A percentile compares a stretch with the other conserved stretches of the same genome.
Evolutionary conservation across 2,888 invertebrate species (phyloP).

Genomic region (Mechanitis messenoides): DNA sequence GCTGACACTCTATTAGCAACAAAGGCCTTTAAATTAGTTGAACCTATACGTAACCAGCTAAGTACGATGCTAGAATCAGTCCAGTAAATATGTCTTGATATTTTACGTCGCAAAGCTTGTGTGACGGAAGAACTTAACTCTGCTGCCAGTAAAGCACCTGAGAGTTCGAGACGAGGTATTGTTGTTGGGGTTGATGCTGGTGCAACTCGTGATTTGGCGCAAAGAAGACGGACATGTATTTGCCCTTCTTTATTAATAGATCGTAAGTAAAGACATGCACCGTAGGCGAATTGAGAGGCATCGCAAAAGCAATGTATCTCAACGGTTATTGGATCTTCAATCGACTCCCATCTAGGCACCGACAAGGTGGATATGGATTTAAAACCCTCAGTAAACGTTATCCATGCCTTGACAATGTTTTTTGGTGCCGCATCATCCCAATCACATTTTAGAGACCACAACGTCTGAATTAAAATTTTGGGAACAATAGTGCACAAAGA

Average conservation of each 20-base stretch:
- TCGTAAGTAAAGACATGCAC: slow-evolving; percentile 12
- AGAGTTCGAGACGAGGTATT: slow-evolving; percentile 20
- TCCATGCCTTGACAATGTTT: slow-evolving; percentile 11
- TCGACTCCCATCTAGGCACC: slow-evolving; percentile 10
- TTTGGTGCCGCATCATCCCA: slow-evolving; percentile 27
- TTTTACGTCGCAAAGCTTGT: neutral
- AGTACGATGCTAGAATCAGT: slow-evolving; percentile 13
- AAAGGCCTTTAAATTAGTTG: no score
- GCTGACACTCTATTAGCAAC: no score
- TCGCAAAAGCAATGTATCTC: slow-evolving; percentile 16
- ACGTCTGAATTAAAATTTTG: no score
- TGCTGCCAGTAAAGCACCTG: slow-evolving; percentile 12
- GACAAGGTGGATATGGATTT: slow-evolving; percentile 8
- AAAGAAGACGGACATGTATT: slow-evolving; percentile 5
- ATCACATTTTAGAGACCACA: slow-evolving; percentile 12
- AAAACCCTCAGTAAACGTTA: slow-evolving; percentile 6
- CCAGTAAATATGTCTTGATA: neutral
- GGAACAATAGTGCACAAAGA: no score
- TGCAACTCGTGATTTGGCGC: slow-evolving; percentile 16
- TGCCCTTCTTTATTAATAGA: no score
- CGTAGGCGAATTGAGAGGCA: slow-evolving; percentile 8
- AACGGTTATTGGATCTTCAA: slow-evolving; percentile 8
- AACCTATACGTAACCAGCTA: slow-evolving; percentile 5
- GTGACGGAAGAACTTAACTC: slow-evolving; percentile 2
- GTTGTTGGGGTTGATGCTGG: slow-evolving; percentile 13